Conservation (phyloP, 1,140 invertebrate species). For the Drosophila ohnishii region DNA sequence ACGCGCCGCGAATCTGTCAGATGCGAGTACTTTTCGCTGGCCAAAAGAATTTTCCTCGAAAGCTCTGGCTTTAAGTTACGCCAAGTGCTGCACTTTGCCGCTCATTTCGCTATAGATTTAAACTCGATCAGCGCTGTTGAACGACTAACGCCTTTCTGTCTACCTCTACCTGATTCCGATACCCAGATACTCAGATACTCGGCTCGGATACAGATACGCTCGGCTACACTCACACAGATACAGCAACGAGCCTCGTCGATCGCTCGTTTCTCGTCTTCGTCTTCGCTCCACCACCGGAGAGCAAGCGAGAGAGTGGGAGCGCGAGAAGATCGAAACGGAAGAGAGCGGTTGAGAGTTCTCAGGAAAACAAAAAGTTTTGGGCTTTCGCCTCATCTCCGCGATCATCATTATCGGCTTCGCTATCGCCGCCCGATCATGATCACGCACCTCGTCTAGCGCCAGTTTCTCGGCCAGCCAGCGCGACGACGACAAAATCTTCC, state of each 20-base stretch:
- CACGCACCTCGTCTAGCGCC: constrained; percentile 49
- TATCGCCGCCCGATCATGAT: constrained; percentile 37
- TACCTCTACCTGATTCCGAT: constrained; percentile 83
- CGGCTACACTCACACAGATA: constrained; percentile 25
- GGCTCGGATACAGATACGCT: constrained; percentile 34
- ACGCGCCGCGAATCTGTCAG: constrained; percentile 28
- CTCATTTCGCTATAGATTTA: constrained; percentile 68
- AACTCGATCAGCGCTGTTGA: constrained; percentile 83
- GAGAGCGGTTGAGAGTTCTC: constrained; percentile 14
- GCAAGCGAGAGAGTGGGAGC: constrained; percentile 10
- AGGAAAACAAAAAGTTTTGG: constrained; percentile 23
- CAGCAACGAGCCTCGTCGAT: constrained; percentile 5
- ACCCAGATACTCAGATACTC: constrained; percentile 59
- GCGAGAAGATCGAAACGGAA: background rate
- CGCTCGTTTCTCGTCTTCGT: constrained; percentile 16
- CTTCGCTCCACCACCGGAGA: constrained; percentile 1
- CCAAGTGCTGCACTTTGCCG: constrained; percentile 51
- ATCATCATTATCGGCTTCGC: constrained; percentile 40
- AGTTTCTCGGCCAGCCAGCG: constrained; percentile 52
- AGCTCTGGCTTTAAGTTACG: constrained; percentile 31
- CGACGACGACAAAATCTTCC: constrained; percentile 41
- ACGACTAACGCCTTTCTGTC: constrained; percentile 83
- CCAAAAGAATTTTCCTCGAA: constrained; percentile 31
- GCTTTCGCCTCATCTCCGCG: constrained; percentile 32
- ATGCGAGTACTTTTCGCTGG: constrained; percentile 11